A percentile compares a stretch with the other conserved stretches of the same genome.
Evolutionary conservation across 2,888 invertebrate species (phyloP).

Genomic region (Cryptocheilus praepositus): DNA sequence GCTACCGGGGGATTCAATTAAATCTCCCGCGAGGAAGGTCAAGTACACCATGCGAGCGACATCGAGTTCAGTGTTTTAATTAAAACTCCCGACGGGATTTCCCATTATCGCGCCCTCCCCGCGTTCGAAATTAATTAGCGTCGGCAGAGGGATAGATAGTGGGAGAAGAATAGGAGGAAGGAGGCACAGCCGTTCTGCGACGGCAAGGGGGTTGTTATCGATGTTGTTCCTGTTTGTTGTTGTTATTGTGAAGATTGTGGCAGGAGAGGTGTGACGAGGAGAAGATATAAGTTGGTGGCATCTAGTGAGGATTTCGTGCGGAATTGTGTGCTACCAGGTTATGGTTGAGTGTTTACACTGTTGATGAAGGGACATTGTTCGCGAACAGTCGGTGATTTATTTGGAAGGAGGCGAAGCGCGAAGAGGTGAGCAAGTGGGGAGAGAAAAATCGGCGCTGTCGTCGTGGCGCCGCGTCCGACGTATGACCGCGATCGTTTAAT

Average conservation of each 20-base stretch:
- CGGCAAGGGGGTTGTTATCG: neutral
- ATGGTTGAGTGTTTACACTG: too few species aligned
- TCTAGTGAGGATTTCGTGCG: slow-evolving; percentile 1
- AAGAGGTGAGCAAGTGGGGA: too few species aligned
- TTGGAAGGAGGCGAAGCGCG: too few species aligned
- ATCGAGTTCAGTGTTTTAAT: slow-evolving; percentile 43
- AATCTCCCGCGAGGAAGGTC: slow-evolving; percentile 49
- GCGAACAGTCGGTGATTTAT: too few species aligned
- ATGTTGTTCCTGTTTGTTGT: too few species aligned
- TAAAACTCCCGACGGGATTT: slow-evolving; percentile 42
- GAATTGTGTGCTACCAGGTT: too few species aligned
- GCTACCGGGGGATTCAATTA: slow-evolving; percentile 44
- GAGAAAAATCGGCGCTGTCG: too few species aligned
- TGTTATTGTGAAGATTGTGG: too few species aligned
- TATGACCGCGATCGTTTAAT: slow-evolving; percentile 29
- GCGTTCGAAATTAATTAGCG: slow-evolving; percentile 49
- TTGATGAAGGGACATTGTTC: too few species aligned
- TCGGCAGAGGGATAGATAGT: slow-evolving; percentile 17
- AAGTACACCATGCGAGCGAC: slow-evolving; percentile 46
- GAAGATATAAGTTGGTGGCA: neutral
- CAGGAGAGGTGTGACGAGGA: neutral
- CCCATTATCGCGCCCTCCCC: slow-evolving; percentile 31
- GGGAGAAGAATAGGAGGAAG: slow-evolving; percentile 18
- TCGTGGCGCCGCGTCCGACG: neutral
- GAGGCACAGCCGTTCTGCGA: slow-evolving; percentile 3